Evolutionary conservation across 1,140 invertebrate species (phyloP), one percentile per base, ranked within the genome.

Genomic region (Conopomorpha cramerella): DNA sequence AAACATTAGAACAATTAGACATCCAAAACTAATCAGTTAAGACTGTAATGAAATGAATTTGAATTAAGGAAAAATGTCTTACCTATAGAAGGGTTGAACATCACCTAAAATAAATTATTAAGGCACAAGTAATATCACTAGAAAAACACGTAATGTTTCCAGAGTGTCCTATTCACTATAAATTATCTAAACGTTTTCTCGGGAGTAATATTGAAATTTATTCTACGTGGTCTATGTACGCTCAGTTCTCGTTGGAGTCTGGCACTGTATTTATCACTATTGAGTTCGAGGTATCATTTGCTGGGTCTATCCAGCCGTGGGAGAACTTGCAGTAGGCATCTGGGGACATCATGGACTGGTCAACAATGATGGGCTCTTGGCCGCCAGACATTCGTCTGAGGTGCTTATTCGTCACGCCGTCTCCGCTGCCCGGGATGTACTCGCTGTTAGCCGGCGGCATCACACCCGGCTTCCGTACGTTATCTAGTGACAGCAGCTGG

Each of bases 31-130:
- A n/a, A n/a, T n/a, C n/a, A n/a, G n/a, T n/a, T n/a, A n/a, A n/a
- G n/a, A n/a, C n/a, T n/a, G n/a, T n/a, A n/a, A n/a, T n/a, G n/a
- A n/a, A n/a, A n/a, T n/a, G n/a, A n/a, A n/a, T n/a, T n/a, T n/a
- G n/a, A n/a, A n/a, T n/a, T n/a, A n/a, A n/a, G n/a, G n/a, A n/a
- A n/a, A n/a, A n/a, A n/a, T n/a, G 34, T 56, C 70, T 72, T 72
- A 74, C 67, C 65, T 66, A 72, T 45, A 44, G 51, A 53, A 35
- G 46, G 60, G 54, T 49, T 57, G 62, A 52, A 51, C 46, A 56
- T 66, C 48, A 54, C 60, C 67, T 72, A 71, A 72, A 72, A 72
- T 76, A 76, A 76, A 67, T 72, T 72, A 72, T 71, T 72, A 72
- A 76, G 67, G 67, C 71, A 76, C 71, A 56, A 70, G 49, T 63